These are phyloP conservation scores for Gopherus flavomarginatus DNA, from an alignment of 2,113 vertebrate genomes.

Conservation along the genomic window DNA sequence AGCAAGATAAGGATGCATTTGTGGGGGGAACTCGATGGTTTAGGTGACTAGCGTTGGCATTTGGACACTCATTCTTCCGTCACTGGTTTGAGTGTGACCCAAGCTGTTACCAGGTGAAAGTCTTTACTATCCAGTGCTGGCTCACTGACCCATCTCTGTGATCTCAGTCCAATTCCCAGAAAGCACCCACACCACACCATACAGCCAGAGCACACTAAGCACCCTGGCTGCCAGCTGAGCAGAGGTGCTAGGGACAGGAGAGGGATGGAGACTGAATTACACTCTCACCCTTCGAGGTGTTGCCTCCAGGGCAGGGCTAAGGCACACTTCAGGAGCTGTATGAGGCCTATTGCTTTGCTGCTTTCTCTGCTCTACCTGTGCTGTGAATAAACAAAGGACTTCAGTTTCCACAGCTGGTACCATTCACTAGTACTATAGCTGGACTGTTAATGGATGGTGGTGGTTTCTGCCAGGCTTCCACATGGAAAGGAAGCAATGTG, in stretches of 20 bases:
- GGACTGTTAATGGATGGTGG: neutral
- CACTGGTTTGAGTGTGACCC: neutral
- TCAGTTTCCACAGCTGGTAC: neutral
- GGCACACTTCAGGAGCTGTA: neutral
- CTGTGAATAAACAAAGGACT: neutral
- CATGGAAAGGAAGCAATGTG: neutral
- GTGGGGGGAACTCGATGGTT: neutral
- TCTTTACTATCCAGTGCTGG: neutral
- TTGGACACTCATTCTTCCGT: neutral
- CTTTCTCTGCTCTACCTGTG: neutral
- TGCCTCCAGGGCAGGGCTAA: constrained; percentile 56
- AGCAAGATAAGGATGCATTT: neutral
- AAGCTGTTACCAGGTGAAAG: neutral
- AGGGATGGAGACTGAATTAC: neutral
- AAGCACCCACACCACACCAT: neutral
- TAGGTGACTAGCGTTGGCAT: neutral
- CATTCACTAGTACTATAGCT: neutral
- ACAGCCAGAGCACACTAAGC: neutral
- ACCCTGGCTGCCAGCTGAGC: neutral
- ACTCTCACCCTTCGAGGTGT: neutral
- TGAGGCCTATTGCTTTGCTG: neutral
- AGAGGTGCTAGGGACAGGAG: neutral
- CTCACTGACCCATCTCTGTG: neutral
- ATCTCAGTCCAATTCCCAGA: constrained; percentile 17
- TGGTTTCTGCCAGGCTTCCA: neutral